Conservation (phyloP, 1,140 invertebrate species). For the Sitobion miscanthi region DNA sequence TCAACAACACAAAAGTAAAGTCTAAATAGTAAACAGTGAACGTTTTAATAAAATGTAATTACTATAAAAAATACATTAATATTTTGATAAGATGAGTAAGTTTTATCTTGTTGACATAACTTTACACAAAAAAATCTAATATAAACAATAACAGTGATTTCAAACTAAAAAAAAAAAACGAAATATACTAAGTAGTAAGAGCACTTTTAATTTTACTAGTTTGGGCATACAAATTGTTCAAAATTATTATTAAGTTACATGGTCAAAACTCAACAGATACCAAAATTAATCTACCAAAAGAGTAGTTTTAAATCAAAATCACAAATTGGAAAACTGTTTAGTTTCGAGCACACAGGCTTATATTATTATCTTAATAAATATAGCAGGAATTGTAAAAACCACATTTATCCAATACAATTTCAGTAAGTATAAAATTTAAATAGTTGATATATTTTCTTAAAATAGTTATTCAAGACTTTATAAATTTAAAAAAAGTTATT, state of each 20-base stretch:
- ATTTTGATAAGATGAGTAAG: background rate
- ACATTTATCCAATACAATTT: background rate
- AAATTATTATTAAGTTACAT: background rate
- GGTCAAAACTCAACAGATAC: slow-evolving; percentile 21
- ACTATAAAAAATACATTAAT: background rate
- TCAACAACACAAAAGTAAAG: no score
- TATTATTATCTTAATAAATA: background rate
- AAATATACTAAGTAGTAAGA: background rate
- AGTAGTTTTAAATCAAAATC: background rate
- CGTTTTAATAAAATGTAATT: background rate
- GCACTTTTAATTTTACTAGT: background rate
- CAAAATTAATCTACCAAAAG: background rate
- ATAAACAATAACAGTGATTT: slow-evolving; percentile 24
- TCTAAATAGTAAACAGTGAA: background rate
- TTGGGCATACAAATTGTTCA: background rate
- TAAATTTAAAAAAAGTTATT: background rate
- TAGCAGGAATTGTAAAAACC: background rate
- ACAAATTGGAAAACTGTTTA: background rate
- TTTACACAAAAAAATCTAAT: background rate
- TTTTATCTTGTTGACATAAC: background rate
- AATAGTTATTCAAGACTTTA: background rate
- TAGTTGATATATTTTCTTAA: background rate
- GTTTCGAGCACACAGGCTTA: background rate
- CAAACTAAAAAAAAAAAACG: background rate
- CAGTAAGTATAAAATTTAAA: background rate